Evolutionary conservation across 2,888 invertebrate genomes (phyloP).

Genomic region (Glaucopsyche alexis): DNA sequence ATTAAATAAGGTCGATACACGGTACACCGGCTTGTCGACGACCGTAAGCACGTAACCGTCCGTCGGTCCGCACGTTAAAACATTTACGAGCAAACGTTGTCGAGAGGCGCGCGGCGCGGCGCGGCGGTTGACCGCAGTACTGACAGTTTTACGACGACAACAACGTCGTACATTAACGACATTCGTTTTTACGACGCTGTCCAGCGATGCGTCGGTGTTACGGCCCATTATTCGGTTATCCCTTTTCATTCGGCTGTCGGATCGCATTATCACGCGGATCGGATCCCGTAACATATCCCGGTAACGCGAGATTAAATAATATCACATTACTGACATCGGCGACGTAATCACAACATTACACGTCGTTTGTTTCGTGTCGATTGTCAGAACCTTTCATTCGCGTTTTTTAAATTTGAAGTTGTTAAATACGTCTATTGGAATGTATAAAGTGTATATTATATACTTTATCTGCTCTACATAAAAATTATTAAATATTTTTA

Average conservation of each 20-base stretch:
- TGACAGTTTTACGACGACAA: conserved; percentile 12
- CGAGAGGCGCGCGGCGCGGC: not conserved
- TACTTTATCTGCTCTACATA: too few relatives aligned
- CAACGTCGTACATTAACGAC: conserved; percentile 1
- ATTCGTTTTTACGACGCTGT: conserved; percentile 8
- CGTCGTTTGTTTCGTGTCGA: not conserved
- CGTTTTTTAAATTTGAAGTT: not conserved
- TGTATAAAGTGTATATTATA: too few relatives aligned
- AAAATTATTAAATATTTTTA: too few relatives aligned
- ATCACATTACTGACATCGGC: not conserved
- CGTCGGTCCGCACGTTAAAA: too few relatives aligned
- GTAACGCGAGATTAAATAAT: not conserved
- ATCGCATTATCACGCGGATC: not conserved
- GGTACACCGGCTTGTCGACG: too few relatives aligned
- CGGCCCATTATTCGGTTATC: conserved; percentile 19
- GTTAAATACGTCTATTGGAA: too few relatives aligned
- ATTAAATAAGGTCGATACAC: too few relatives aligned
- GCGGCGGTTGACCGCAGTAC: conserved; percentile 6
- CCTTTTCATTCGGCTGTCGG: conserved; percentile 14
- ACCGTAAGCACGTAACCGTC: too few relatives aligned
- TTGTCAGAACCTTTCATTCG: not conserved
- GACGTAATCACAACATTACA: not conserved
- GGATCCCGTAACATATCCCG: not conserved
- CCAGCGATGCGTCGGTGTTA: not conserved
- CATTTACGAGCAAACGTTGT: too few relatives aligned